A percentile compares a stretch with the other conserved stretches of the same genome.
Evolutionary conservation across 2,888 invertebrate species (phyloP).

Genomic region (Chrysolina oricalcia): DNA sequence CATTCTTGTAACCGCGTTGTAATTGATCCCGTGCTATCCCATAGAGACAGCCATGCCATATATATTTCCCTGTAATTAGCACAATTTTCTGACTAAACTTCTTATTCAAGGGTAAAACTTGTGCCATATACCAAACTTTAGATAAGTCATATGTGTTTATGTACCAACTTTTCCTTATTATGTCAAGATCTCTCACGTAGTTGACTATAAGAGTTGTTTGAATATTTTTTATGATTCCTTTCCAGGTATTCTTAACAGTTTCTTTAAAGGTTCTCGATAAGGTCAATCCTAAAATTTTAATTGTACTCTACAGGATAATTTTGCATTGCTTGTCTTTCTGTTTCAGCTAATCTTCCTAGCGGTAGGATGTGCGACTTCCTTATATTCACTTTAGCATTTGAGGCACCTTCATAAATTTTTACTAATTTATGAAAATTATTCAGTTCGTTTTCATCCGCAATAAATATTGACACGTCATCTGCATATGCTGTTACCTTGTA

Average conservation of each 20-base stretch:
- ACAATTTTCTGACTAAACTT: neutral
- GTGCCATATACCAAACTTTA: neutral
- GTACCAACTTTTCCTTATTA: neutral
- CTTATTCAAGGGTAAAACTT: neutral
- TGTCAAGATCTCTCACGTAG: neutral
- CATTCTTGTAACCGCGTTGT: too few relatives aligned
- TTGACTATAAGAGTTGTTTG: neutral
- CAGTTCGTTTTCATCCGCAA: neutral
- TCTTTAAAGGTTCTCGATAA: neutral
- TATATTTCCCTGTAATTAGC: neutral
- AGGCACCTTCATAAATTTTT: constrained; percentile 1
- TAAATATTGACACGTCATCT: constrained; percentile 6
- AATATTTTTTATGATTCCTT: neutral
- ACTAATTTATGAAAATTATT: neutral
- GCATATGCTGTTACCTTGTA: constrained; percentile 17
- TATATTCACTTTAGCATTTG: neutral
- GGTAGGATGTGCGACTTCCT: neutral
- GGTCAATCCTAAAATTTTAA: too few relatives aligned
- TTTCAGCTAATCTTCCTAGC: neutral
- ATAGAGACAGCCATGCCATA: neutral
- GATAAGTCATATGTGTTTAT: neutral
- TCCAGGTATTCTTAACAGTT: neutral
- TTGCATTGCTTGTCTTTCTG: neutral
- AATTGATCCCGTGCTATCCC: too few relatives aligned
- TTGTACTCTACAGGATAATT: neutral